These are phyloP conservation scores for Eupleurogrammus muticus DNA, from an alignment of 2,797 vertebrate genomes.

Conservation along the genomic window DNA sequence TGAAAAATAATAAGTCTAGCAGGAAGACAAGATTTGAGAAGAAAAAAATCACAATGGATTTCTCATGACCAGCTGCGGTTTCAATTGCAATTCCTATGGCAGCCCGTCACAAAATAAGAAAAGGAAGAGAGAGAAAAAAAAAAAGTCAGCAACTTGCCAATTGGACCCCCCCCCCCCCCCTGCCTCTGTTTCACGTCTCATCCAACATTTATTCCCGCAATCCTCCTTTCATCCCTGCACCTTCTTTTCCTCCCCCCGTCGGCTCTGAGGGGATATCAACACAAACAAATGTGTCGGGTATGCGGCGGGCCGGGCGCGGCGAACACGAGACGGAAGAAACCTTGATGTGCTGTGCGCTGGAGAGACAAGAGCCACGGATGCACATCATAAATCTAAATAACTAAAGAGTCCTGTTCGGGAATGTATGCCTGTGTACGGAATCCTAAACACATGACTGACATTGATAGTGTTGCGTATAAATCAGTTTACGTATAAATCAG, in stretches of 20 bases:
- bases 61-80: constrained; percentile 54
- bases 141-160: constrained; percentile 13
- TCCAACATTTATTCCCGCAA: constrained; percentile 2
- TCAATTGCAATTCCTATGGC: constrained; percentile 47
- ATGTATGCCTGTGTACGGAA: constrained; percentile 5
- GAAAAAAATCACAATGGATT: constrained; percentile 35
- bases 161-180: constrained; percentile 9
- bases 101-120: constrained; percentile 21
- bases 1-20: constrained; percentile 47
- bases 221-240: constrained; percentile 27
- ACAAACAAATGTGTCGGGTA: constrained; percentile 42
- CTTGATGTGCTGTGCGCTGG: constrained; percentile 18
- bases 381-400: constrained; percentile 47
- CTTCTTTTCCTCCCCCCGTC: constrained; percentile 17
- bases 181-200: constrained; percentile 27
- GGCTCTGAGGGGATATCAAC: constrained; percentile 19
- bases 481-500: constrained; percentile 34
- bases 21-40: constrained; percentile 36
- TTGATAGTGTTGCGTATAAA: constrained; percentile 8
- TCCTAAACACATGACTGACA: constrained; percentile 28
- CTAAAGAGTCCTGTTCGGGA: constrained; percentile 18
- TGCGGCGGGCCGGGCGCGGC: not conserved
- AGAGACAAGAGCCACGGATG: constrained; percentile 16
- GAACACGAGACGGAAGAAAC: constrained; percentile 7
- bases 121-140: constrained; percentile 17